Evolutionary conservation across 2,888 invertebrate species (phyloP).

Genomic region (Colostygia pectinataria): DNA sequence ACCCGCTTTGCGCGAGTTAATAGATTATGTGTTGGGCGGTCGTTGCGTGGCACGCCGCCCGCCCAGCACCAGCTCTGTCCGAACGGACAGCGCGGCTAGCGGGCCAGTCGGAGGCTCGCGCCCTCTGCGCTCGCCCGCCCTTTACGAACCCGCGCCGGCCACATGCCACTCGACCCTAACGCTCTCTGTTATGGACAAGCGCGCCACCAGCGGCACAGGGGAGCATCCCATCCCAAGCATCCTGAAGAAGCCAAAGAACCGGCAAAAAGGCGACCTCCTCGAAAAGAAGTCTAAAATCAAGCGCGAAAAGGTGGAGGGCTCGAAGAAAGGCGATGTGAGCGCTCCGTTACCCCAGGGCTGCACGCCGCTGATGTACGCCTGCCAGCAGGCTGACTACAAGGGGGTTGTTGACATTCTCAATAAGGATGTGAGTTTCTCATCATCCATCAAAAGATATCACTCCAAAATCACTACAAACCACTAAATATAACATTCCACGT

Average conservation of each 20-base stretch:
- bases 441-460: slow-evolving; percentile 11
- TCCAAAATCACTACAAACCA: slow-evolving; percentile 8
- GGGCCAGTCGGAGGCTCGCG: slow-evolving; percentile 74
- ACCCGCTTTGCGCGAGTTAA: slow-evolving; percentile 69
- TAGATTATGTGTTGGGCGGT: slow-evolving; percentile 65
- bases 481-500: neutral
- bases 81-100: slow-evolving; percentile 56
- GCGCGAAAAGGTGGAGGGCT: slow-evolving; percentile 66
- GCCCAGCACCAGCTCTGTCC: slow-evolving; percentile 60
- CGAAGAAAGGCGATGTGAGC: slow-evolving; percentile 64
- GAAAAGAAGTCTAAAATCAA: slow-evolving; percentile 76
- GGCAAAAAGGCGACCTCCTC: slow-evolving; percentile 66
- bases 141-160: slow-evolving; percentile 44
- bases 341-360: slow-evolving; percentile 86
- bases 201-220: slow-evolving; percentile 65
- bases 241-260: slow-evolving; percentile 70
- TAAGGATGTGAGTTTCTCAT: slow-evolving; percentile 86
- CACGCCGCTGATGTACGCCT: slow-evolving; percentile 95
- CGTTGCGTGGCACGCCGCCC: slow-evolving; percentile 50
- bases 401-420: slow-evolving; percentile 89
- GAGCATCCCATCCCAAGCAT: slow-evolving; percentile 78
- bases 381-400: slow-evolving; percentile 92
- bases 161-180: slow-evolving; percentile 53
- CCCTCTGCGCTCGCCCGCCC: slow-evolving; percentile 76
- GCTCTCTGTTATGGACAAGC: slow-evolving; percentile 73